phyloP scores from a whole-genome alignment of 2,888 invertebrate genomes.

The Leuctra nigra region DNA sequence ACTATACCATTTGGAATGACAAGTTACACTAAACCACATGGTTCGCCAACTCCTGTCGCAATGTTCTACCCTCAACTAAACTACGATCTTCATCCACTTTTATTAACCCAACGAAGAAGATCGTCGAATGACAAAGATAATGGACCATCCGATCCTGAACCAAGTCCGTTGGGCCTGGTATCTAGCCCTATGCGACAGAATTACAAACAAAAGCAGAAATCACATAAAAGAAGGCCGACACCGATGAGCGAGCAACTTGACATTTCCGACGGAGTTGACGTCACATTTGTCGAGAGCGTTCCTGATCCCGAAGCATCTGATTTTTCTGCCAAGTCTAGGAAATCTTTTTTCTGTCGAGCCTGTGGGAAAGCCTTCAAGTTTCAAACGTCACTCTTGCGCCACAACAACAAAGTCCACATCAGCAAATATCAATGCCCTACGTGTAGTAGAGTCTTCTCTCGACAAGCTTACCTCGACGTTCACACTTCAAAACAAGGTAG shows the following conservation, averaged over 20 bases:
- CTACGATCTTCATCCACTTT: conserved; percentile 31
- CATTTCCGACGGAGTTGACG: conserved; percentile 8
- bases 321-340: conserved; percentile 28
- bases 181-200: conserved; percentile 18
- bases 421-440: conserved; percentile 34
- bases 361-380: conserved; percentile 34
- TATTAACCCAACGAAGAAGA: conserved; percentile 27
- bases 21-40: conserved; percentile 26
- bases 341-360: conserved; percentile 32
- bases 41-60: conserved; percentile 29
- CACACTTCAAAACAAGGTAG: conserved; percentile 33
- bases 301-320: conserved; percentile 21
- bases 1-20: conserved; percentile 29
- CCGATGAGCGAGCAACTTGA: conserved; percentile 10
- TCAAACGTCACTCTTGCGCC: conserved; percentile 33
- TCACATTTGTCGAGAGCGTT: conserved; percentile 14
- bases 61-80: conserved; percentile 33
- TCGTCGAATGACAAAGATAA: conserved; percentile 21
- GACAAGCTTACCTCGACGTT: conserved; percentile 34
- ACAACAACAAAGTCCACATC: conserved; percentile 34
- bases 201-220: conserved; percentile 20
- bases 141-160: conserved; percentile 10
- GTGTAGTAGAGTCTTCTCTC: conserved; percentile 33
- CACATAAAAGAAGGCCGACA: conserved; percentile 16
- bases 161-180: conserved; percentile 17